Conservation (phyloP, 2,797 vertebrate species). For the Syndactyla subalaris region DNA sequence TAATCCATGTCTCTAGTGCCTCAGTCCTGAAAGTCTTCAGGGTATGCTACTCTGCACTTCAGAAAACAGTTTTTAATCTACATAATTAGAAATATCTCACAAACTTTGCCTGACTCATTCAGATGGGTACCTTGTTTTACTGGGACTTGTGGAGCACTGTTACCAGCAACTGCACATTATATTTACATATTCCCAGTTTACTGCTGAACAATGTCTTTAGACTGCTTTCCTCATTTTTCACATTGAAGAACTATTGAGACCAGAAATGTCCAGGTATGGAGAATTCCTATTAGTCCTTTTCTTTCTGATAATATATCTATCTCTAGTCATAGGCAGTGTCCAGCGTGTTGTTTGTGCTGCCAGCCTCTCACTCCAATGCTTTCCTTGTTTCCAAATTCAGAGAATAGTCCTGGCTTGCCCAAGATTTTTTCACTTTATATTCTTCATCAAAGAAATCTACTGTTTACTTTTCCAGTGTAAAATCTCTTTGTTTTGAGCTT, state of each 20-base stretch:
- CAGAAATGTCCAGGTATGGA: background rate
- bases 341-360: background rate
- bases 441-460: background rate
- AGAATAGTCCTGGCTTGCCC: background rate
- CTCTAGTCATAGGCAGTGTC: background rate
- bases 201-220: background rate
- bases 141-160: background rate
- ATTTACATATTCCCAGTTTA: background rate
- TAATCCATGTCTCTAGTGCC: background rate
- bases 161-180: background rate
- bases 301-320: background rate
- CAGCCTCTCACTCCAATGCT: background rate
- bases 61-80: background rate
- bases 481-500: background rate
- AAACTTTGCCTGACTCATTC: background rate
- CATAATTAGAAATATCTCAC: background rate
- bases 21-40: background rate
- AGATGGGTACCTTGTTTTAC: background rate
- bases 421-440: background rate
- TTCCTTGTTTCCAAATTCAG: background rate
- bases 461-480: background rate
- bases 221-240: background rate
- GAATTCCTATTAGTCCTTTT: background rate
- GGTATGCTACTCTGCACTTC: fast-evolving
- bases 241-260: background rate